These are phyloP conservation scores for Ephydatia muelleri DNA, from an alignment of 37 sponge, comb jelly and placozoan genomes.

Conservation along the genomic window DNA sequence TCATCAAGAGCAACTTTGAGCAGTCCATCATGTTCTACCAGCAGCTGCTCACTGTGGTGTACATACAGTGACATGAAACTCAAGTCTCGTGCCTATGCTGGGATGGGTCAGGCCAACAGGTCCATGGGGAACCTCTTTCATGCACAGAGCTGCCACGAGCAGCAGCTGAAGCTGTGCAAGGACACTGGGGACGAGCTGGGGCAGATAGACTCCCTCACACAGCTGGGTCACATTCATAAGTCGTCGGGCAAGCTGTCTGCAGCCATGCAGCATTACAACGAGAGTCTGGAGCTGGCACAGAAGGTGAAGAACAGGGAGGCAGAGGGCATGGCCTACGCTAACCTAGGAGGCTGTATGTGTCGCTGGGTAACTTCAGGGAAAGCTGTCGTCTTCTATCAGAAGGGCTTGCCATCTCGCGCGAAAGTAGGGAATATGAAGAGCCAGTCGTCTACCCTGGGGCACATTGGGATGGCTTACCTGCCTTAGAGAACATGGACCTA, in stretches of 20 bases:
- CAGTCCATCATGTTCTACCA: slow-evolving; percentile 87
- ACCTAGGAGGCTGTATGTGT: slow-evolving; percentile 89
- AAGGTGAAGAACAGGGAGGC: slow-evolving; percentile 70
- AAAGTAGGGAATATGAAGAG: slow-evolving; percentile 55
- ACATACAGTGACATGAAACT: slow-evolving; percentile 61
- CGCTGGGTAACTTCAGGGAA: slow-evolving; percentile 85
- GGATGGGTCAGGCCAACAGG: slow-evolving; percentile 88
- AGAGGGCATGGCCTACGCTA: slow-evolving; percentile 87
- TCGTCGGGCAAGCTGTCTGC: slow-evolving; percentile 76
- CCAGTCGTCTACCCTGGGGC: slow-evolving; percentile 78
- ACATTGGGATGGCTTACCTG: slow-evolving; percentile 85
- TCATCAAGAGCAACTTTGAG: slow-evolving; percentile 60
- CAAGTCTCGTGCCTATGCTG: slow-evolving; percentile 90
- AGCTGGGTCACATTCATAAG: slow-evolving; percentile 80
- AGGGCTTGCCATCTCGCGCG: slow-evolving; percentile 61
- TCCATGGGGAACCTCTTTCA: slow-evolving; percentile 72
- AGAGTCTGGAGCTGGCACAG: slow-evolving; percentile 62
- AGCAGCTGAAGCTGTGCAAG: slow-evolving; percentile 77
- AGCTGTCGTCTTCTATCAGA: slow-evolving; percentile 79
- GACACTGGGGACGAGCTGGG: slow-evolving; percentile 62
- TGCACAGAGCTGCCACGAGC: slow-evolving; percentile 90
- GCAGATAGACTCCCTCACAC: slow-evolving; percentile 58
- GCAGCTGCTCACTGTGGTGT: slow-evolving; percentile 86
- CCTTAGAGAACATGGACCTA: slow-evolving; percentile 64
- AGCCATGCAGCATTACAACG: slow-evolving; percentile 85